Evolutionary conservation across 2,888 invertebrate genomes (phyloP).

Genomic region (Agriotes lineatus): DNA sequence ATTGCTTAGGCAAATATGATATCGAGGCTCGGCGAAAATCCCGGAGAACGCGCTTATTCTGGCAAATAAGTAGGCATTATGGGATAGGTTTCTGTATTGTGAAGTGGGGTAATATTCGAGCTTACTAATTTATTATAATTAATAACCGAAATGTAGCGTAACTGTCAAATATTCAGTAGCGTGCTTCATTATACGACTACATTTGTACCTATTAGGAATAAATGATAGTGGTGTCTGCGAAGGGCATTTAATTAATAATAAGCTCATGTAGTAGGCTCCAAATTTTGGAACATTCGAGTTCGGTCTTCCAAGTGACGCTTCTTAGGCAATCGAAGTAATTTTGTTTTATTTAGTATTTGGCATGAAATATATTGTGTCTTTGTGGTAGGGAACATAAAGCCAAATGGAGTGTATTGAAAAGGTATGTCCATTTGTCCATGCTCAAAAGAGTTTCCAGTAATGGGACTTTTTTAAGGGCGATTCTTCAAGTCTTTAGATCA

Average conservation of each 20-base stretch:
- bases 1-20: constrained; percentile 20
- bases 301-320: too few species aligned
- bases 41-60: not conserved
- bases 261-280: too few species aligned
- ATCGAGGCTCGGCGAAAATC: constrained; percentile 23
- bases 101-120: constrained; percentile 2
- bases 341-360: too few species aligned
- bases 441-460: too few species aligned
- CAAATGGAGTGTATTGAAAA: too few species aligned
- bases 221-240: not conserved
- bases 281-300: too few species aligned
- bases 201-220: not conserved
- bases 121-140: constrained; percentile 17
- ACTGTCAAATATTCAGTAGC: constrained; percentile 21
- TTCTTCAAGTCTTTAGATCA: too few species aligned
- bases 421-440: too few species aligned
- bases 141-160: constrained; percentile 17
- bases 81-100: constrained; percentile 3
- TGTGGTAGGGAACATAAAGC: too few species aligned
- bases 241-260: constrained; percentile 6
- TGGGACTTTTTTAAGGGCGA: too few species aligned
- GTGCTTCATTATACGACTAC: constrained; percentile 9
- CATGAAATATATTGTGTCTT: too few species aligned
- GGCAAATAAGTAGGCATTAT: constrained; percentile 18
- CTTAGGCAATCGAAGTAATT: too few species aligned